Evolutionary conservation across 1,140 invertebrate genomes (phyloP), one percentile per base, ranked within the genome.

Genomic region (Drosophila truncata): DNA sequence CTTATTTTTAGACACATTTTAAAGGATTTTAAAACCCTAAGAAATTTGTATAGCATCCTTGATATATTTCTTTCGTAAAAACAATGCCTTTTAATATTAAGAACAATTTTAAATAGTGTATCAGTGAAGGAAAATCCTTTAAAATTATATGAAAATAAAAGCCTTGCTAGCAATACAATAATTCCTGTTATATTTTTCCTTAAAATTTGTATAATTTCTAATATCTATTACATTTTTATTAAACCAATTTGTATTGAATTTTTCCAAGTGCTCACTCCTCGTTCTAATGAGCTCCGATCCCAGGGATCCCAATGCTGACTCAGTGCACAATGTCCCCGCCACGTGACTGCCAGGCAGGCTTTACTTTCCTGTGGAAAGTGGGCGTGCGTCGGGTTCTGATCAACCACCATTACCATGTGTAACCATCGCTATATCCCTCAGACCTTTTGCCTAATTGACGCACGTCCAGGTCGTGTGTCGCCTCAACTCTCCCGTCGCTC

Each of bases 401-500:
- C 74, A 59, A 77, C 74, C 74, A 77, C 74, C 69, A 39, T 47
- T 27, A 20, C 29, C 49, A 50, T 50, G 27, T 13, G 62, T 20
- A 46, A 20, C 37, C 65, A 70, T 41, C 18, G 35, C 67, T 33
- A 14, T 49, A 23, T 49, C 33, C 61, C 29, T 31, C 13, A 8
- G 44, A 61, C 25, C 54, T 58, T 39, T 65, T 47, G 58, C 76
- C 84, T 90, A 90, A 90, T 90, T 88, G 84, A 88, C 85, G 69
- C 85, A 88, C 85, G 80, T 66, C 77, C 62, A 54, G 84, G 85
- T 67, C 84, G 84, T 90, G 85, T 87, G 84, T 66, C 80, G 82
- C 74, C 54, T 63, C 64, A 52, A 54, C 52, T 71, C 27, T 71
- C 27, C 60, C 16, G 13, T 3, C 10, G 27, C 10, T 31, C 57